phyloP scores from a whole-genome alignment of 1,140 invertebrate genomes.

The Chironomus tepperi region DNA sequence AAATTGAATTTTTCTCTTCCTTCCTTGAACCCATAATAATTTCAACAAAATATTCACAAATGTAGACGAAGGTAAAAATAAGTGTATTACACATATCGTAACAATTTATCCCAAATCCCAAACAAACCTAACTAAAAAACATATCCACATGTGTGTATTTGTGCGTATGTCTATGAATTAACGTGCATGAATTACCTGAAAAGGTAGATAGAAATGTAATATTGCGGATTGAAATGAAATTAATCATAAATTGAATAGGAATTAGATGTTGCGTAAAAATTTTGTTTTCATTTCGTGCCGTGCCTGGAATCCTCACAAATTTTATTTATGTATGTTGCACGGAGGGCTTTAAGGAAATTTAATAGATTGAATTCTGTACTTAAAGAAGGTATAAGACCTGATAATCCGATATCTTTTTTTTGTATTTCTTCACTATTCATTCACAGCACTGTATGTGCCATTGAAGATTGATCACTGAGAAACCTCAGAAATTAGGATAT shows the following conservation, averaged over 20 bases:
- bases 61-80: neutral
- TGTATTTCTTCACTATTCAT: neutral
- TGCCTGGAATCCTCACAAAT: neutral
- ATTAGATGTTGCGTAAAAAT: slow-evolving; percentile 23
- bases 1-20: slow-evolving; percentile 12
- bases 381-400: neutral
- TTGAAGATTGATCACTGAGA: slow-evolving; percentile 19
- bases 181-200: neutral
- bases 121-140: neutral
- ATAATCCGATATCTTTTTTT: slow-evolving; percentile 10
- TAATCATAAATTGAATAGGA: slow-evolving; percentile 23
- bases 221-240: neutral
- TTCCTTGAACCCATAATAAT: neutral
- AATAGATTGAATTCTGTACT: too few relatives aligned
- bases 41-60: neutral
- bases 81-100: neutral
- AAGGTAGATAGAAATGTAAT: neutral
- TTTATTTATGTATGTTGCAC: neutral
- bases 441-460: neutral
- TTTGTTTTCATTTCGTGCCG: neutral
- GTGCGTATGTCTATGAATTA: neutral
- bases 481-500: slow-evolving; percentile 22
- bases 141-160: neutral
- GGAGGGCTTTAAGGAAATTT: neutral
- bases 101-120: slow-evolving; percentile 8